Evolutionary conservation across 2,113 vertebrate genomes (phyloP).

Genomic region (Pampusana beccarii): DNA sequence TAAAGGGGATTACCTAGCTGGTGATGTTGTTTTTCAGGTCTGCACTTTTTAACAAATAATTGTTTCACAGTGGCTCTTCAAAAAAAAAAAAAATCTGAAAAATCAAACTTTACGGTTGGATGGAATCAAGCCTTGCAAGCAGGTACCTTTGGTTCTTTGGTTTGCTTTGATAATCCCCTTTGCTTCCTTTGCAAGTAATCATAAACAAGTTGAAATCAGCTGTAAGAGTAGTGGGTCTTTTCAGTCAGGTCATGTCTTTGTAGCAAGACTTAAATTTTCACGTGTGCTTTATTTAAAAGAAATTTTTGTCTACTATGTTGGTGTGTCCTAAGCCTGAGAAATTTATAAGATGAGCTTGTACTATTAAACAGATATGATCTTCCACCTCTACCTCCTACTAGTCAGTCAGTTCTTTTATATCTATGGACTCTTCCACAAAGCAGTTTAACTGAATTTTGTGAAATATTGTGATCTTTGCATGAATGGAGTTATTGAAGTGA

Average conservation of each 20-base stretch:
- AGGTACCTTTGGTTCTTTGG: background rate
- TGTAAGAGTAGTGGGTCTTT: background rate
- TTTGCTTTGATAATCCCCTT: background rate
- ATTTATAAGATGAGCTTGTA: background rate
- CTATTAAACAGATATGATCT: slow-evolving; percentile 6
- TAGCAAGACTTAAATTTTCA: background rate
- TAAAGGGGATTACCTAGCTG: slow-evolving; percentile 74
- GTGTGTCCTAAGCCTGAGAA: background rate
- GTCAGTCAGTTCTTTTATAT: background rate
- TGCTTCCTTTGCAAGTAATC: background rate
- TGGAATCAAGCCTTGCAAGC: background rate
- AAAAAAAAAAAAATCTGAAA: background rate
- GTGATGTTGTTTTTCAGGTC: slow-evolving; percentile 56
- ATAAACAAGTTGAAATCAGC: background rate
- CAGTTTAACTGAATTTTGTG: slow-evolving; percentile 22
- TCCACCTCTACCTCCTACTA: background rate
- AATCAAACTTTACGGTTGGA: background rate
- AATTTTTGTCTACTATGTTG: background rate
- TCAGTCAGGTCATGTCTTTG: background rate
- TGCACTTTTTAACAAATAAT: slow-evolving; percentile 40
- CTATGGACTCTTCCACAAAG: background rate
- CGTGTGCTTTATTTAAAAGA: background rate
- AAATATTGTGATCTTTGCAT: slow-evolving; percentile 16
- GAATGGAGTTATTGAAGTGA: slow-evolving; percentile 37
- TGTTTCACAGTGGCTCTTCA: background rate